Evolutionary conservation across 2,888 invertebrate species (phyloP), one percentile per base, ranked within the genome.

Genomic region (Caradrina clavipalpis): DNA sequence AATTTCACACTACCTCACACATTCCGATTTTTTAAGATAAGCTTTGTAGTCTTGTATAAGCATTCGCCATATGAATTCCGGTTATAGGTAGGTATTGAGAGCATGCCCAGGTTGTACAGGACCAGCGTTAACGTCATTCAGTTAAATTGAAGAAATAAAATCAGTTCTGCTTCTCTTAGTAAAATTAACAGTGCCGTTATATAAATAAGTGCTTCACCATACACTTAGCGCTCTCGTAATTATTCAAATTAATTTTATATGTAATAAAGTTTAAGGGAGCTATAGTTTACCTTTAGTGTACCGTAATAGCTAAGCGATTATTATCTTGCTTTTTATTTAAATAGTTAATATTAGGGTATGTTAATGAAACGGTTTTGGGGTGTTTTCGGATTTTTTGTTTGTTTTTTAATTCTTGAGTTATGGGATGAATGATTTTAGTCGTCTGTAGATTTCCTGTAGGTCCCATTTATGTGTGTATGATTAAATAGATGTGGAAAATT

Each of bases 81-180:
- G 6, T 17, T 45, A 17, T 17, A 45, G 15, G 4, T 17, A 17
- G 8, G 35, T 45, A 5, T 55, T n/a, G 8, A 22, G 22, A 19
- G 6, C 1, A 42, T 22, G 11, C 7, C 1, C 11, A 7, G n/a
- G 19, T n/a, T 0, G 2, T 42, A 42, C 10, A 45, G 22, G 60
- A 26, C 49, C 13, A 42, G 31, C 19, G 11, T 35, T 65, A 68
- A 76, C 68, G 67, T 78, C 81, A 79, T 80, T 77, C 71, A 81
- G 67, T 80, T 74, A 84, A 82, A 86, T 83, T 71, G 79, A 81
- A 65, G 75, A 72, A 73, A 80, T 88, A 81, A 89, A 88, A 88
- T 89, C 83, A 82, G 86, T 88, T 85, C 84, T 83, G 84, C 83
- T 84, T 83, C 65, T 81, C 76, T 73, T 78, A 61, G 60, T 56